phyloP scores from a whole-genome alignment of 2,113 vertebrate species.

The Australoheros scitulus region DNA sequence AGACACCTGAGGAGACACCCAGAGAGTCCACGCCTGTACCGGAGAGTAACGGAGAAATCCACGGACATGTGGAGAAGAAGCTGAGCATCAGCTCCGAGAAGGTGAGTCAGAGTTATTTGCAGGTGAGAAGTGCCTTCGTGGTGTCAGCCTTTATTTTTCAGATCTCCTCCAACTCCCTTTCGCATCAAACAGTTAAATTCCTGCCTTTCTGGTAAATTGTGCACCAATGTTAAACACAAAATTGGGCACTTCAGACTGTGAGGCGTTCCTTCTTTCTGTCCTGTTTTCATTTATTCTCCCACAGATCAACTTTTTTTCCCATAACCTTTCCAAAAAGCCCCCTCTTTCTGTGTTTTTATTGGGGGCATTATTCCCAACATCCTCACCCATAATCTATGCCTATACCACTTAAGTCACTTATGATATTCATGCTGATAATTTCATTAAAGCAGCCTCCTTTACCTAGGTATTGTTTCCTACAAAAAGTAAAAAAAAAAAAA shows the following conservation, averaged over 20 bases:
- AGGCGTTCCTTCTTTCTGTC: too few relatives aligned
- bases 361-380: background rate
- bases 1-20: background rate
- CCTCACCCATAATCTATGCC: background rate
- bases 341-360: background rate
- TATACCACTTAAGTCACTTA: background rate
- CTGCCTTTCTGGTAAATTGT: background rate
- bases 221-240: background rate
- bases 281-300: background rate
- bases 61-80: slow-evolving; percentile 68
- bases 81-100: slow-evolving; percentile 77
- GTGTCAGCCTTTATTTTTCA: background rate
- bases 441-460: background rate
- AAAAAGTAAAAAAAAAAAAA: background rate
- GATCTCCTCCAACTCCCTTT: background rate
- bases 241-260: background rate
- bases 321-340: background rate
- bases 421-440: background rate
- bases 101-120: slow-evolving; percentile 50
- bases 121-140: background rate
- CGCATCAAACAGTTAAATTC: background rate
- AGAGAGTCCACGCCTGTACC: slow-evolving; percentile 59
- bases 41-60: slow-evolving; percentile 68
- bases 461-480: background rate
- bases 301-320: background rate